These are phyloP conservation scores for Loris lydekkerianus DNA, from an alignment of 2,797 vertebrate genomes.

Conservation along the genomic window DNA sequence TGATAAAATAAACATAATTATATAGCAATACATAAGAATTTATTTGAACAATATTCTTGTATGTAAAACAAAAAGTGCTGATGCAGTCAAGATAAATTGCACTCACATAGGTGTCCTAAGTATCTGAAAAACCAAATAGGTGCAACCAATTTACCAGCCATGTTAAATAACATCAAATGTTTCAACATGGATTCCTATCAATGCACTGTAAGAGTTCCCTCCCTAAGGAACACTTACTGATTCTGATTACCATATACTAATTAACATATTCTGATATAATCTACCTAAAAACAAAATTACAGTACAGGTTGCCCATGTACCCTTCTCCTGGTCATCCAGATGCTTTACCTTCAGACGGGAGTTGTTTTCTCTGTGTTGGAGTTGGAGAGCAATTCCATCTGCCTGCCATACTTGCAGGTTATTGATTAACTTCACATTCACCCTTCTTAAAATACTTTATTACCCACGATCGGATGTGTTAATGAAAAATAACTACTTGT, in stretches of 20 bases:
- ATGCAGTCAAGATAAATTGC: background rate
- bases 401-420: conserved; percentile 48
- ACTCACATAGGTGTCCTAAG: background rate
- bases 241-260: background rate
- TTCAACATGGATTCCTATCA: background rate
- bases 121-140: background rate
- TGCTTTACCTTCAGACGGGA: background rate
- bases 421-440: conserved; percentile 72
- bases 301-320: background rate
- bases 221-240: background rate
- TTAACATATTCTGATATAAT: background rate
- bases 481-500: conserved; percentile 78
- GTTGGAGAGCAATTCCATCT: background rate
- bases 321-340: conserved; percentile 44
- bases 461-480: conserved; percentile 56
- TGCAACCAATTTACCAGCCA: conserved; percentile 21
- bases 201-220: background rate
- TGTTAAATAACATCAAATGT: background rate
- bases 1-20: background rate
- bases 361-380: conserved; percentile 44
- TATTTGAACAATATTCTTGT: background rate
- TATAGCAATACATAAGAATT: background rate
- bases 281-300: conserved; percentile 29
- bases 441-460: conserved; percentile 74
- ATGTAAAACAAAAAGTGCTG: background rate